These are phyloP conservation scores for Pseudeuparius sepicola DNA, from an alignment of 2,888 invertebrate species.

Conservation along the genomic window DNA sequence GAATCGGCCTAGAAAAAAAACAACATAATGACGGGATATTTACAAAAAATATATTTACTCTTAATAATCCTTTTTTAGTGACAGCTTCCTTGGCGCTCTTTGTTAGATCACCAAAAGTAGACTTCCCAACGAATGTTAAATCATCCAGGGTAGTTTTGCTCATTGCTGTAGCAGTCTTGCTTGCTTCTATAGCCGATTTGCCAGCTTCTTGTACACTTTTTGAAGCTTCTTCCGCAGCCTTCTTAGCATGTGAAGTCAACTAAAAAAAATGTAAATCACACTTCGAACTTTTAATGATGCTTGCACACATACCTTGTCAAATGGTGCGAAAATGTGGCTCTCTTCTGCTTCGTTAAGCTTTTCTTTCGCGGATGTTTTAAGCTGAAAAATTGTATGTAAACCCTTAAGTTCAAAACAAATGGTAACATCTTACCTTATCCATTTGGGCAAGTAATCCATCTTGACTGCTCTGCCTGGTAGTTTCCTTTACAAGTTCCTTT, in stretches of 20 bases:
- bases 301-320: slow-evolving; percentile 59
- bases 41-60: slow-evolving; percentile 43
- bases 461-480: slow-evolving; percentile 80
- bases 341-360: slow-evolving; percentile 60
- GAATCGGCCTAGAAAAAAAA: slow-evolving; percentile 32
- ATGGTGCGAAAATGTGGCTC: slow-evolving; percentile 64
- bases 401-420: not conserved
- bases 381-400: slow-evolving; percentile 32
- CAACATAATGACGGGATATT: not conserved
- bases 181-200: slow-evolving; percentile 74
- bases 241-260: slow-evolving; percentile 81
- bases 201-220: slow-evolving; percentile 78
- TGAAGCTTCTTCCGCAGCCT: slow-evolving; percentile 72
- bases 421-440: slow-evolving; percentile 61
- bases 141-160: slow-evolving; percentile 84
- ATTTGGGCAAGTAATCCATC: slow-evolving; percentile 81
- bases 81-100: slow-evolving; percentile 86
- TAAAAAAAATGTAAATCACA: slow-evolving; percentile 32
- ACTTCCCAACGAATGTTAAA: slow-evolving; percentile 81
- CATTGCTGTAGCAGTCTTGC: slow-evolving; percentile 78
- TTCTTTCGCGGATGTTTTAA: slow-evolving; percentile 50
- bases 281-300: slow-evolving; percentile 1
- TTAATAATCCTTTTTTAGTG: slow-evolving; percentile 73
- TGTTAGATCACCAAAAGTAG: slow-evolving; percentile 79
- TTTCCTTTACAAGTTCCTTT: slow-evolving; percentile 79